Evolutionary conservation across 2,113 vertebrate species (phyloP), one percentile per base, ranked within the genome.

Genomic region (Smithornis capensis): DNA sequence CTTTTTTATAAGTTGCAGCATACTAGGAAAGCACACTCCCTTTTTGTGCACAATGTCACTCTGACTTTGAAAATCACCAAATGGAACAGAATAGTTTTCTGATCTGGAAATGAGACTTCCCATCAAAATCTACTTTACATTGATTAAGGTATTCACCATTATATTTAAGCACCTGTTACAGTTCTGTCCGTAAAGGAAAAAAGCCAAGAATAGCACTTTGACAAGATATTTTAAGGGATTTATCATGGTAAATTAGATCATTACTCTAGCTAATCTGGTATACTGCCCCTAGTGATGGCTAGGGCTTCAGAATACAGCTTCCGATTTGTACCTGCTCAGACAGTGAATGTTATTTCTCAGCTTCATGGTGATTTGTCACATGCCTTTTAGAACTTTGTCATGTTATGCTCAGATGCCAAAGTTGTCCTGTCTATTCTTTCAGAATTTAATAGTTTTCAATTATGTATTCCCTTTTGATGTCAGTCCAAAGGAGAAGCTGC

Each of bases 401-500:
- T 86, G 29, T 77, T 89, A 62, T 38, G 44, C 49, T 78, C 44
- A 90, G 44, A 76, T 89, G 38, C 33, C 60, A 35, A 55, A 68
- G 37, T 71, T 86, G 57, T 63, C 83, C 77, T 83, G 22, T 63
- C 57, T 89, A 0, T 90, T 85, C 64, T 92, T 76, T 94, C 73
- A 71, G 90, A 86, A 83, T 50, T 60, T 92, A 89, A 44, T 69
- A 38, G n/a, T 47, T 79, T 90, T 65, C 35, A 60, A 10, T 82
- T 69, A 91, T 53, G 78, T 89, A 45, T 86, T 92, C 27, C 9
- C 10, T 86, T 96, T 86, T 81, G 28, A 27, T 83, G 52, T 91
- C 64, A 95, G 11, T 83, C 81, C 91, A 91, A 88, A 97, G 45
- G 81, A 94, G 78, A 81, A 92, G 70, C 50, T 95, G 33, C 47